These are phyloP conservation scores for Amazona finschi DNA, from an alignment of 2,797 vertebrate species.

Conservation along the genomic window DNA sequence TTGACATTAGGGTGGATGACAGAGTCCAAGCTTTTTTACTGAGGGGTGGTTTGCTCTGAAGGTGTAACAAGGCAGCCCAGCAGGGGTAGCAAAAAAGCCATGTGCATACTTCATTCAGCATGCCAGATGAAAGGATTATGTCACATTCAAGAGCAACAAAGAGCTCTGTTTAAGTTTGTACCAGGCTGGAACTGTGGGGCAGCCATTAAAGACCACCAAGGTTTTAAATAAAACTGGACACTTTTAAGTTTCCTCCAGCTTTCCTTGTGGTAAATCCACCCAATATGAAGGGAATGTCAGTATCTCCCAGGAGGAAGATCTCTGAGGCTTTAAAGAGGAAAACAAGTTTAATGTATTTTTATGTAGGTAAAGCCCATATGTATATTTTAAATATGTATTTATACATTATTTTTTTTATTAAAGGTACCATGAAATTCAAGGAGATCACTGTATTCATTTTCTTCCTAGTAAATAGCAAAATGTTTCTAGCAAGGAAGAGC, in stretches of 20 bases:
- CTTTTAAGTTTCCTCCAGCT: conserved; percentile 56
- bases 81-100: conserved; percentile 64
- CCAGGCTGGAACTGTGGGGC: conserved; percentile 54
- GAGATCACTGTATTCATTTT: not conserved
- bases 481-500: not conserved
- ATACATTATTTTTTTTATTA: not conserved
- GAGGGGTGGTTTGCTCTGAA: conserved; percentile 56
- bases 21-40: conserved; percentile 39
- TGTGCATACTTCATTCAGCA: conserved; percentile 68
- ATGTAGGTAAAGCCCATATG: not conserved
- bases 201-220: conserved; percentile 69
- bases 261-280: conserved; percentile 33
- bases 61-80: conserved; percentile 69
- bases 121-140: conserved; percentile 72
- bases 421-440: not conserved
- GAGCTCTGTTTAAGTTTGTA: conserved; percentile 72
- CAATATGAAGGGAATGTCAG: conserved; percentile 32
- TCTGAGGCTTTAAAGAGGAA: not conserved
- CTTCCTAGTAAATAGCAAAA: not conserved
- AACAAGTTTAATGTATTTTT: not conserved
- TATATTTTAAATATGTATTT: not conserved
- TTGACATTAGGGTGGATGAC: conserved; percentile 52
- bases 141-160: conserved; percentile 74
- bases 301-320: conserved; percentile 19
- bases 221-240: conserved; percentile 65